Conservation (phyloP, 1,140 invertebrate species). For the Drosophila biarmipes region DNA sequence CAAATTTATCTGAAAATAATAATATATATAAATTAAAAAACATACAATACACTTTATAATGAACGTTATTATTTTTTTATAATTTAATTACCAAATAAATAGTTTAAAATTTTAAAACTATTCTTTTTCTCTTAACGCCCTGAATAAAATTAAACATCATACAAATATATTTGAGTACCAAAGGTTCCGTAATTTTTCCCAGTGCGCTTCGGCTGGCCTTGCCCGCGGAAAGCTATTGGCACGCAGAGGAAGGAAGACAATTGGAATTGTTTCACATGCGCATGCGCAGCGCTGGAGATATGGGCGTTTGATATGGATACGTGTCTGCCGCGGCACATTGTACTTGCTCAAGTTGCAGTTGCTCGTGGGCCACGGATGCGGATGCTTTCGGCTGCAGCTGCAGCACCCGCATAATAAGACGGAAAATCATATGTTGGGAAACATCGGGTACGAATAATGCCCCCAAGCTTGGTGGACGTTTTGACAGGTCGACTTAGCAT, state of each 20-base stretch:
- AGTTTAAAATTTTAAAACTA: no score
- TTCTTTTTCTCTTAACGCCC: no score
- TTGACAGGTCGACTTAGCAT: conserved; percentile 44
- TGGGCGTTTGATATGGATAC: conserved; percentile 47
- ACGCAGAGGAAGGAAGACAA: conserved; percentile 52
- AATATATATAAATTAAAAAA: no score
- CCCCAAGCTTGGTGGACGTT: conserved; percentile 43
- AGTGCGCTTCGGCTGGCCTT: conserved; percentile 51
- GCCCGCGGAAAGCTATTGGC: conserved; percentile 51
- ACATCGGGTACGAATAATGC: conserved; percentile 17
- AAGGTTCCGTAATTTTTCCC: neutral
- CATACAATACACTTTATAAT: no score
- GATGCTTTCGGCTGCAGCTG: conserved; percentile 41
- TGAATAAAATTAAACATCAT: no score
- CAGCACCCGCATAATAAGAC: conserved; percentile 41
- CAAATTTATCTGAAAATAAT: no score
- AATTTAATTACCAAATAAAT: no score
- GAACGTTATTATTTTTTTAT: no score
- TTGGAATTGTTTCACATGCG: conserved; percentile 61
- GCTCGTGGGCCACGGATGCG: conserved; percentile 32
- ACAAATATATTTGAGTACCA: neutral
- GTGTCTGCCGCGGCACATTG: conserved; percentile 9
- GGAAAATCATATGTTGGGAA: conserved; percentile 34
- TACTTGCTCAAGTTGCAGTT: conserved; percentile 2
- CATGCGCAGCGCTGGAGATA: conserved; percentile 35